Evolutionary conservation across 2,888 invertebrate species (phyloP), one percentile per base, ranked within the genome.

Genomic region (Frankliniella fusca): DNA sequence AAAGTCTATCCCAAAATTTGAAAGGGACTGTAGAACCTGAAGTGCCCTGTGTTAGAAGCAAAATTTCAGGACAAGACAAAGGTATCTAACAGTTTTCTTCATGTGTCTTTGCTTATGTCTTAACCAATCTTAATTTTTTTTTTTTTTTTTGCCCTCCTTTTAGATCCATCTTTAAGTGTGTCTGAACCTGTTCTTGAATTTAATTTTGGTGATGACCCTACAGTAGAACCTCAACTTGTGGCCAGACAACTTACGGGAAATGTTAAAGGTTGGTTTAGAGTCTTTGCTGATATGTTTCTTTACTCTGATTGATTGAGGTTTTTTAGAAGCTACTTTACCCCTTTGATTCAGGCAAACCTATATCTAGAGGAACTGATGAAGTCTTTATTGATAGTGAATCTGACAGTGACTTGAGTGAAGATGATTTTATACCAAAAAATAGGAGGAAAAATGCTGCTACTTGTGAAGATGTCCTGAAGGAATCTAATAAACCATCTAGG

Each of bases 331-430:
- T 54, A 15, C 54, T 54, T 54, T 54, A 54, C 54, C 54, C 54
- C 54, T 18, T 9, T 54, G 54, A 54, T 9, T 54, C 54, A 54
- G 54, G 54, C 2, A 54, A 54, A 54, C 18, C 12, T 54, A 15
- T 54, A 54, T 54, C 54, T 54, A 54, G 54, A 54, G 54, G 54
- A 18, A 54, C 54, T 54, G 54, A 54, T 54, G 54, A 54, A 54
- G 3, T 15, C 54, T 54, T 54, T 54, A 54, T 5, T 54, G 54
- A 54, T 54, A 54, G 8, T 54, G 8, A 54, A 54, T 54, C 8
- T 54, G 54, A 54, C 54, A 54, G 54, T 54, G 54, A 54, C 54
- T 54, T 54, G 54, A 54, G 54, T 54, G 54, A 54, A 54, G 54
- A 54, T 54, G 54, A 54, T 54, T 54, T 54, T 54, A 54, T 54